Percentiles rank a stretch among this genome's conserved stretches.
Evolutionary conservation across 1,140 invertebrate species (phyloP).

Genomic region (Ooceraea biroi): DNA sequence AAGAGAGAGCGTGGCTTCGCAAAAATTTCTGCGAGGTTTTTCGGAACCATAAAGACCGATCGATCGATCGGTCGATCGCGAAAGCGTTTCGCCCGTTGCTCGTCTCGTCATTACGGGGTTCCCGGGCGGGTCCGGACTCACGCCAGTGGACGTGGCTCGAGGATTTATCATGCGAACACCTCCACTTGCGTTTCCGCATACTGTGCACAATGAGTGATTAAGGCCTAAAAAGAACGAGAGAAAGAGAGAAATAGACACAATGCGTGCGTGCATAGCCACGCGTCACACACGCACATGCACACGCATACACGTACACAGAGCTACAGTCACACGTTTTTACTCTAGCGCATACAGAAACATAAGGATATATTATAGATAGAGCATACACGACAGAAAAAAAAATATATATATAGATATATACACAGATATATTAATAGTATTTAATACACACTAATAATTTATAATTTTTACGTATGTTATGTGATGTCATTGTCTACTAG

Average conservation of each 20-base stretch:
- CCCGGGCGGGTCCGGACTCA: slow-evolving; percentile 3
- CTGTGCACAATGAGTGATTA: slow-evolving; percentile 57
- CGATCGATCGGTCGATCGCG: slow-evolving; percentile 5
- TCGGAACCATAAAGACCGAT: neutral
- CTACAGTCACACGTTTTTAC: slow-evolving; percentile 25
- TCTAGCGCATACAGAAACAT: slow-evolving; percentile 27
- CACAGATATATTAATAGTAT: slow-evolving; percentile 73
- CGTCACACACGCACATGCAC: slow-evolving; percentile 23
- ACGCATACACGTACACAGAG: slow-evolving; percentile 22
- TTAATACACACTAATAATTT: slow-evolving; percentile 74
- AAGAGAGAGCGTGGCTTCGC: neutral
- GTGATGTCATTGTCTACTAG: slow-evolving; percentile 73
- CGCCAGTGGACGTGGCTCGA: slow-evolving; percentile 28
- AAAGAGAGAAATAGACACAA: slow-evolving; percentile 11
- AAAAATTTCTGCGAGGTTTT: neutral
- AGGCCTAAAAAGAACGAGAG: slow-evolving; percentile 67
- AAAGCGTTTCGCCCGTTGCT: neutral
- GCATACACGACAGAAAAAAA: slow-evolving; percentile 5
- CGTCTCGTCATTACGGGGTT: neutral
- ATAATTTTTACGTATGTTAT: slow-evolving; percentile 73
- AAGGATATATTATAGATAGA: slow-evolving; percentile 46
- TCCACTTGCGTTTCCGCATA: slow-evolving; percentile 38
- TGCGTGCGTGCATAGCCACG: slow-evolving; percentile 42
- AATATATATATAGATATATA: slow-evolving; percentile 70
- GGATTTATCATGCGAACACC: slow-evolving; percentile 43